A percentile compares a stretch with the other conserved stretches of the same genome.
Evolutionary conservation across 2,113 vertebrate species (phyloP).

Genomic region (Brachyhypopomus gauderio): DNA sequence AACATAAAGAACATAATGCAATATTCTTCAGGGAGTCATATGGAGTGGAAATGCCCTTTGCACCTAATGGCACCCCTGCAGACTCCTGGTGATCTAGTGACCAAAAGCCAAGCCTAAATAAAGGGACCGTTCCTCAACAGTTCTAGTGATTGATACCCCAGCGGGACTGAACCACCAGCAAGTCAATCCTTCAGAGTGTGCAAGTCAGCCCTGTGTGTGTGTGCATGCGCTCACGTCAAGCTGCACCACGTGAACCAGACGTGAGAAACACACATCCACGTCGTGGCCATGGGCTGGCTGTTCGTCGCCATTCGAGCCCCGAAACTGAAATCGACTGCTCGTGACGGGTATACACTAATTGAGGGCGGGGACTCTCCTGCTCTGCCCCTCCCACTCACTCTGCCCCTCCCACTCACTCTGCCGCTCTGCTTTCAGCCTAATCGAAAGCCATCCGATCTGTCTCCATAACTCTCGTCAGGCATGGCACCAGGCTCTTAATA

Average conservation of each 20-base stretch:
- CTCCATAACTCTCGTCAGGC: too few relatives aligned
- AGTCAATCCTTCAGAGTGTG: too few relatives aligned
- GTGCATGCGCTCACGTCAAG: constrained; percentile 47
- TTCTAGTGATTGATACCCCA: constrained; percentile 45
- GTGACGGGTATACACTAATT: constrained; percentile 48
- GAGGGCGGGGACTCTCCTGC: neutral
- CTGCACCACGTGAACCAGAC: constrained; percentile 54
- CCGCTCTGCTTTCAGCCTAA: too few relatives aligned
- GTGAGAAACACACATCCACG: constrained; percentile 56
- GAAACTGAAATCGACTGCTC: constrained; percentile 45
- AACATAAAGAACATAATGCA: too few relatives aligned
- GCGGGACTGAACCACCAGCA: constrained; percentile 30
- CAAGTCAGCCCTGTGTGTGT: too few relatives aligned
- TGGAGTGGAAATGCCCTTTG: neutral
- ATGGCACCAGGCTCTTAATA: too few relatives aligned
- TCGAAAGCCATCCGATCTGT: too few relatives aligned
- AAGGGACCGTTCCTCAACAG: constrained; percentile 19
- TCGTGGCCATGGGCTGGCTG: constrained; percentile 46
- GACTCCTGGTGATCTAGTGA: neutral
- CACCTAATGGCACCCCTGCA: neutral
- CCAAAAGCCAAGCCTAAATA: constrained; percentile 2
- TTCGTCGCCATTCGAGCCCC: constrained; percentile 46
- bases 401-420: too few relatives aligned
- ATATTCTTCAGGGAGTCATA: neutral
- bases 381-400: neutral